Conservation (phyloP, 2,113 vertebrate genomes). For the Bos taurus region ARS-UCD2.0 NC_037342.1:78851501-78852000, state of each 20-base stretch:
- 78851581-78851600: not conserved
- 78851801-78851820: not conserved
- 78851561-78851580: not conserved
- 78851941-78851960: not conserved
- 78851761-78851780: not conserved
- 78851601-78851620: not conserved
- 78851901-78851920: not conserved
- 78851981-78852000: fast-evolving
- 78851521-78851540: not conserved
- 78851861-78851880: not conserved
- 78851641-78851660: not conserved
- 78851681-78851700: not conserved
- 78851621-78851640: not conserved
- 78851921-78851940: not conserved
- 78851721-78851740: not conserved
- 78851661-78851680: not conserved
- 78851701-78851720: not conserved
- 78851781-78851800: constrained; percentile 7
- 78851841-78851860: not conserved
- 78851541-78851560: not conserved
- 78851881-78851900: not conserved
- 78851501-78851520: not conserved
- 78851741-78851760: constrained; percentile 28
- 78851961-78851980: no score
- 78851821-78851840: not conserved